Conservation (phyloP, 2,113 vertebrate genomes). For the Daubentonia madagascariensis region DNA sequence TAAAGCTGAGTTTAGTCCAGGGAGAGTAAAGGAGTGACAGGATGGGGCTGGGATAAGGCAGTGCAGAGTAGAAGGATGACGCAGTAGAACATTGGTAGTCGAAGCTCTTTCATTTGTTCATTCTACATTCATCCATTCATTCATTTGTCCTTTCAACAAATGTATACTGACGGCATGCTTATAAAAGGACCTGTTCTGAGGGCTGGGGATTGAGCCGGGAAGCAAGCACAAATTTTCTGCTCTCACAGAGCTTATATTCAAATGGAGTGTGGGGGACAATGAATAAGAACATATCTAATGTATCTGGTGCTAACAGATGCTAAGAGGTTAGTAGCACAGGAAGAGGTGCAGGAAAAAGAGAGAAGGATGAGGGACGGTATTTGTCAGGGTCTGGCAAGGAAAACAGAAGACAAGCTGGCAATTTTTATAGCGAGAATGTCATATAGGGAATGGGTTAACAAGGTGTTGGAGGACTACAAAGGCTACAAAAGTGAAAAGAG, state of each 20-base stretch:
- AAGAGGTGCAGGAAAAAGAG: not conserved
- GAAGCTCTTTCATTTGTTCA: not conserved
- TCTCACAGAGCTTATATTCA: not conserved
- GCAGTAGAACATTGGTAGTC: fast-evolving
- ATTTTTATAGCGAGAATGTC: not conserved
- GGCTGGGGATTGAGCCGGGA: not conserved
- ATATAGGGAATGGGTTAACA: not conserved
- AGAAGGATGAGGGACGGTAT: fast-evolving
- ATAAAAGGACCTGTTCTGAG: not conserved
- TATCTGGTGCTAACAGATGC: not conserved
- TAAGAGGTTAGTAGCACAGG: not conserved
- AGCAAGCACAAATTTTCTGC: not conserved
- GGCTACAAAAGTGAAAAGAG: not conserved
- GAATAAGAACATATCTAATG: not conserved
- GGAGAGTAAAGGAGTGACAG: not conserved
- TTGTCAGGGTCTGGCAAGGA: not conserved
- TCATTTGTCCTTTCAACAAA: not conserved
- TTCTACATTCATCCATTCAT: not conserved
- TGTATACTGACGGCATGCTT: not conserved
- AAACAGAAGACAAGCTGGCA: not conserved
- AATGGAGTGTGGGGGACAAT: not conserved
- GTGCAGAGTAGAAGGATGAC: not conserved
- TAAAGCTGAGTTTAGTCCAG: not conserved
- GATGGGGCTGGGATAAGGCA: not conserved
- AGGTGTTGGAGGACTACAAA: not conserved